Base-by-base conservation (phyloP, 2,888 invertebrate genomes). In the Lordiphosa fenestrarum region DNA sequence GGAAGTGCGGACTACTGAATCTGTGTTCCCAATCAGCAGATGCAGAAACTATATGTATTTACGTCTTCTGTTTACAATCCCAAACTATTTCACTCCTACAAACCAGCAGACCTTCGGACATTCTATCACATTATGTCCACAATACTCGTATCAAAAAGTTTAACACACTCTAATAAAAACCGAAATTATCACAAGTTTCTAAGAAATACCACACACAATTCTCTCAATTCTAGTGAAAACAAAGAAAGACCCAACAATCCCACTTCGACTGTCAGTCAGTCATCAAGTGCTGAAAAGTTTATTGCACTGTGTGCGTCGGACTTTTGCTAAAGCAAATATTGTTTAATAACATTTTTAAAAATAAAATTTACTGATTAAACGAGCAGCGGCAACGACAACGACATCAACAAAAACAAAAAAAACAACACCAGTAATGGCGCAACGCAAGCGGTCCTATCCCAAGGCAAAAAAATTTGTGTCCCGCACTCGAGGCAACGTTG, bases 341-440 rank as follows among this genome's bases (percentile, higher is more conserved):
- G 83, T 81, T 81, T 81, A 81, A 82, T 82, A 81, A 67, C 58
- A 82, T 73, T 82, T 80, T 80, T 84, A 73, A 73, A 81, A 81
- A 81, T 84, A 81, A 69, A 82, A 77, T 84, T 74, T 65, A 78
- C 80, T 81, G 80, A 81, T 81, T 81, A 78, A 68, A 62, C 41
- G 64, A 49, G 46, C 71, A 58, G 46, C 65, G 51, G 54, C 68
- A 40, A 49, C 67, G 42, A 48, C 53, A 25, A 30, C 37, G 53
- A 38, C 57, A 36, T 30, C 48, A 38, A 39, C 53, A 41, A 44
- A 37, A 30, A 41, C 21, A 47, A 59, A 40, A 47, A 52, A 46
- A 60, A 44, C 44, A 52, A 40, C 37, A 44, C 23, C 39, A 54
- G 68, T 62, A 25, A 66, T 57, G 70, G 64, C 56, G 51, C 68